These are phyloP conservation scores for Molossus molossus DNA, from an alignment of 2,797 vertebrate species.

Conservation along the genomic window DNA sequence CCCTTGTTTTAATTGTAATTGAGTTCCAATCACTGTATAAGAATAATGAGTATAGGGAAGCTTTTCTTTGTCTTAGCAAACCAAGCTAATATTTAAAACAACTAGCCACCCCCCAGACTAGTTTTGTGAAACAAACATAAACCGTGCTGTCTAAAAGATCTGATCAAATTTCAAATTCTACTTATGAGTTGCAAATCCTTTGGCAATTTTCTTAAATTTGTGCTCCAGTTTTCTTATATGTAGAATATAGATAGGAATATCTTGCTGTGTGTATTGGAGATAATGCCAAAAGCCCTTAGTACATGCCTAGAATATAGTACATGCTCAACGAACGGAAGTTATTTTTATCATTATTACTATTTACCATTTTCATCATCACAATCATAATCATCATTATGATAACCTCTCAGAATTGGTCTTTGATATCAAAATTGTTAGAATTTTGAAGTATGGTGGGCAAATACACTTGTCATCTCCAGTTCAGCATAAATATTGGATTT, in stretches of 20 bases:
- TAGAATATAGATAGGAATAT: not conserved
- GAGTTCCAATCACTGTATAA: not conserved
- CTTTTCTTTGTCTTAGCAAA: not conserved
- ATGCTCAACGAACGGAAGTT: not conserved
- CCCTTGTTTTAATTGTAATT: conserved; percentile 27
- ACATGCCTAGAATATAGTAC: not conserved
- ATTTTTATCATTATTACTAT: not conserved
- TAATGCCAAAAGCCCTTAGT: not conserved
- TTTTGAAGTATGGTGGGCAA: conserved; percentile 42
- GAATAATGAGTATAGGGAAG: not conserved
- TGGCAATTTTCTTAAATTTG: not conserved
- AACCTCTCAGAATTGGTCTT: not conserved
- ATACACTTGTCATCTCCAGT: not conserved
- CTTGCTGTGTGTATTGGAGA: not conserved
- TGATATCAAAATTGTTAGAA: not conserved
- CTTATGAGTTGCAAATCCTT: not conserved
- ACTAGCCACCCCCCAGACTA: not conserved
- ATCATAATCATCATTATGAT: not conserved
- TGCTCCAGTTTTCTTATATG: not conserved
- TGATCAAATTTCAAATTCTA: not conserved
- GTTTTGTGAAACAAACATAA: not conserved
- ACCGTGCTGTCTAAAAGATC: not conserved
- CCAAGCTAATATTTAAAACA: not conserved
- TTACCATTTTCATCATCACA: not conserved
- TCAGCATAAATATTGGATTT: conserved; percentile 15